Percentiles rank a stretch among this genome's conserved stretches.
Conservation (phyloP, 2,113 vertebrate genomes). For the Pogonocichla stellata region DNA sequence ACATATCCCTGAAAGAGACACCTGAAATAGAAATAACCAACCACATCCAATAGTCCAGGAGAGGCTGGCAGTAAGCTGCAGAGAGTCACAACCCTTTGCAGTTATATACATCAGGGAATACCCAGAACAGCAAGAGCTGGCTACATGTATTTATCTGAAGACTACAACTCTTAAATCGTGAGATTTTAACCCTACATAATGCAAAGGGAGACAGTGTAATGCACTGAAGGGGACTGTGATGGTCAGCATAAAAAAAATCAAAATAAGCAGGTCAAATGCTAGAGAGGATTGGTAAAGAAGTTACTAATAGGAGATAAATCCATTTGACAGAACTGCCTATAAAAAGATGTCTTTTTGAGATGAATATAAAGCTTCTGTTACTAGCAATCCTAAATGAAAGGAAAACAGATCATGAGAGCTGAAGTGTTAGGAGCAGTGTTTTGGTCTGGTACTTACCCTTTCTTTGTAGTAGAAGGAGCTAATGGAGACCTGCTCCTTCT, state of each 20-base stretch:
- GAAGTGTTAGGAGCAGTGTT: background rate
- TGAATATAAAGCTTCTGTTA: background rate
- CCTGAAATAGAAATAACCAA: background rate
- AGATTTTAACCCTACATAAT: background rate
- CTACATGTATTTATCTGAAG: background rate
- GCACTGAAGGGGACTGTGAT: background rate
- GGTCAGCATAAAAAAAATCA: background rate
- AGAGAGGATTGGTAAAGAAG: background rate
- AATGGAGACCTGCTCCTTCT: constrained; percentile 97
- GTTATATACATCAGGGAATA: background rate
- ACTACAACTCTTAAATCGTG: background rate
- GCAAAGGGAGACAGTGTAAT: background rate
- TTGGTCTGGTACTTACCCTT: constrained; percentile 78
- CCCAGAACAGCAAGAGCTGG: background rate
- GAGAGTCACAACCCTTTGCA: background rate
- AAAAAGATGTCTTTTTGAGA: background rate
- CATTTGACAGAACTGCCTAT: background rate
- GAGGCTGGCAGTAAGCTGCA: background rate
- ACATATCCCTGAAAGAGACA: background rate
- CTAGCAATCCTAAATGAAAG: background rate
- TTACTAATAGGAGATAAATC: background rate
- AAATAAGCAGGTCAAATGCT: background rate
- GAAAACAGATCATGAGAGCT: background rate
- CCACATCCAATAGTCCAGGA: background rate
- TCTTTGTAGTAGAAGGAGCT: constrained; percentile 99